Base-by-base conservation (phyloP, 1,140 invertebrate genomes). In the Argopecten irradians region DNA sequence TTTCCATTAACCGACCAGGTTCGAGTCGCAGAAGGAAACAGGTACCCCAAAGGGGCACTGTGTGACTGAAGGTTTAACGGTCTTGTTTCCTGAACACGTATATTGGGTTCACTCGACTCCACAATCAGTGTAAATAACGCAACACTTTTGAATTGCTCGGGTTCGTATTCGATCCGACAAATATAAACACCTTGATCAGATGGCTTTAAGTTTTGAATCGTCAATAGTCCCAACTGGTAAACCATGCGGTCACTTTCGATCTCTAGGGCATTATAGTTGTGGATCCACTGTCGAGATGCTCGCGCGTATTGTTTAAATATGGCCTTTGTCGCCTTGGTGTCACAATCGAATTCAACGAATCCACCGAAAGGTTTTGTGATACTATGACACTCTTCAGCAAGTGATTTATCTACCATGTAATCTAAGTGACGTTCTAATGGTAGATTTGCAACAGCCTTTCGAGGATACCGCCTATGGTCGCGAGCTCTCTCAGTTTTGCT, bases 151-250 rank as follows among this genome's bases (percentile, higher is more conserved):
- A 85, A 85, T 14, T 88, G 84, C n/a, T 82, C 82, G 8, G 83
- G 83, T 84, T 88, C 83, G 34, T 88, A 88, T 82, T 88, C 87
- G 14, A 88, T 85, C 22, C 85, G 43, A 88, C 87, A 88, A 32
- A 85, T 43, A 34, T 85, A 88, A 39, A 82, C n/a, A 33, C 87
- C 87, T 39, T 88, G 87, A 19, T 88, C 87, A 33, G 83, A 19
- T 35, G 87, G 41, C 85, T 35, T n/a, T n/a, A 88, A 33, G 9
- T 32, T 32, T 55, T 88, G 84, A 71, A 88, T 85, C 14, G 19
- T 2, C 41, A 88, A 41, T 14, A 28, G 35, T 33, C 46, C 46
- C 34, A 88, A 34, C 28, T 82, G 83, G 34, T 82, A 88, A 13
- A 85, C 19, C 87, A 88, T 88, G 32, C 87, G 83, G 9, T 39